Evolutionary conservation across 2,797 vertebrate species (phyloP), one percentile per base, ranked within the genome.

Genomic region (Eupleurogrammus muticus): DNA sequence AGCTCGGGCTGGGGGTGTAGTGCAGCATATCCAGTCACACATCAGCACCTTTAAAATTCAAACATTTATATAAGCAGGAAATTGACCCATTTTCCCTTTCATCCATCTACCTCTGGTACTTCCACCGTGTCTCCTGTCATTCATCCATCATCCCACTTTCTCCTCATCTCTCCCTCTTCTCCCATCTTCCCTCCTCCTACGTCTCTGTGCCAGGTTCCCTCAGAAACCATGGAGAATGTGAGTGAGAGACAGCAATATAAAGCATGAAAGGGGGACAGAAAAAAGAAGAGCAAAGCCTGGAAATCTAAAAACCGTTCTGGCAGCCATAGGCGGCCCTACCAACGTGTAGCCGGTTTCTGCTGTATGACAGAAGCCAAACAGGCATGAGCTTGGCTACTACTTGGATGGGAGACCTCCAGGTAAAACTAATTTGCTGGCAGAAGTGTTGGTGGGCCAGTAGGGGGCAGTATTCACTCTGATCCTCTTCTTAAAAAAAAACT

Each of bases 11-110:
- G 77, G 42, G 70, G 35, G 74, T 66, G 70, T 56, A 71, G 71
- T 64, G 85, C 79, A 64, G 78, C 66, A 76, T 79, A 84, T 84
- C 69, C 60, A 85, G 76, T 68, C 48, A 14, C 75, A 66, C 60
- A 72, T 75, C 82, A 80, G 61, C 75, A 87, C 79, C 90, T 91
- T 91, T 87, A 87, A 90, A 90, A 92, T 90, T 91, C 82, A 89
- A 92, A 84, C 77, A 87, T 92, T 90, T 90, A 91, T 89, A 82
- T 85, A 77, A 86, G 80, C 55, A 44, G 49, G 71, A 74, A 76
- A 81, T 13, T 50, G 73, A 79, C 68, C 36, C 3, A 16, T 50
- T 64, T 53, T 59, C 58, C 60, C 23, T 79, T 68, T 70, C 46
- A 66, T 81, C 40, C 2, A 66, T 36, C 59, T 69, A 24, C 36